phyloP scores from a whole-genome alignment of 2,113 vertebrate species.

The Upupa epops region DNA sequence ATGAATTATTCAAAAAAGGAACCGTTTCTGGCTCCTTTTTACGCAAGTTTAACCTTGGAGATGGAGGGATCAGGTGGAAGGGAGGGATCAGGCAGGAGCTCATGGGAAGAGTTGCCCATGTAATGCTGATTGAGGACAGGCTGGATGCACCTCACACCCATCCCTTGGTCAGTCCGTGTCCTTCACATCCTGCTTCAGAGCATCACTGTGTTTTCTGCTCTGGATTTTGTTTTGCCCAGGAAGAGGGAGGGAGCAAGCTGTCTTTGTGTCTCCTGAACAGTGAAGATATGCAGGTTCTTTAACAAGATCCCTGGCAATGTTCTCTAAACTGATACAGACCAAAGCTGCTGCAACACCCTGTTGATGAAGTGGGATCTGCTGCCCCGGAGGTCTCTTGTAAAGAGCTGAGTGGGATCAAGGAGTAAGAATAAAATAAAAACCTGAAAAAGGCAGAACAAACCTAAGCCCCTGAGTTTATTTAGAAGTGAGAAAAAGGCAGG shows the following conservation, averaged over 20 bases:
- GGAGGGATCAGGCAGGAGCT: neutral
- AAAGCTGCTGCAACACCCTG: neutral
- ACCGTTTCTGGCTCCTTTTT: neutral
- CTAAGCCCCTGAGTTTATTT: neutral
- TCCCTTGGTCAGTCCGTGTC: neutral
- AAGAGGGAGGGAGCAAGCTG: neutral
- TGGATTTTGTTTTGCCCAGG: neutral
- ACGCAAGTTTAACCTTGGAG: neutral
- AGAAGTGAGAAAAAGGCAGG: neutral
- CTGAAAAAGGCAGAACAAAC: neutral
- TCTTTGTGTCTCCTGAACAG: neutral
- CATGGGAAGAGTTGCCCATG: neutral
- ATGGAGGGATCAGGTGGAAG: neutral
- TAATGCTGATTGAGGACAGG: neutral
- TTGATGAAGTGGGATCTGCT: neutral
- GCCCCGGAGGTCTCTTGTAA: neutral
- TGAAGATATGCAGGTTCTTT: neutral
- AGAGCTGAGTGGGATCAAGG: neutral
- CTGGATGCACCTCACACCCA: neutral
- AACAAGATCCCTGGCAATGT: neutral
- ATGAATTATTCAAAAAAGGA: constrained; percentile 28
- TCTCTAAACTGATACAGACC: neutral
- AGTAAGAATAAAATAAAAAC: neutral
- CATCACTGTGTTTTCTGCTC: neutral
- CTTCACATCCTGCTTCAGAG: neutral